phyloP scores from a whole-genome alignment of 2,888 invertebrate species.

The Villa cingulata region DNA sequence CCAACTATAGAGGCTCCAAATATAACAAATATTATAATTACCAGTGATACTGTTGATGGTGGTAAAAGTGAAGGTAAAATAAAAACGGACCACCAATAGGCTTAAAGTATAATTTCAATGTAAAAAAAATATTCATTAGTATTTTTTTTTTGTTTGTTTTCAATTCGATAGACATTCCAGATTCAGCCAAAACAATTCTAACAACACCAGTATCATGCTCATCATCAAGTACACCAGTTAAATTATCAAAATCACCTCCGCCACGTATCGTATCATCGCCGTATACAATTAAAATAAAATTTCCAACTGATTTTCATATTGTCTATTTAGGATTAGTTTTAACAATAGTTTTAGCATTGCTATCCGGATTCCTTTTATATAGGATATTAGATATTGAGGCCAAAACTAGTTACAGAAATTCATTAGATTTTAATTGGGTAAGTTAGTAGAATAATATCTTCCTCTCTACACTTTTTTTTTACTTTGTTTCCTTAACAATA shows the following conservation, averaged over 20 bases:
- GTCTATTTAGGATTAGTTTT: constrained; percentile 31
- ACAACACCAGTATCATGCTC: constrained; percentile 1
- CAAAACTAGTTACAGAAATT: constrained; percentile 30
- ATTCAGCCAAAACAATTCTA: constrained; percentile 2
- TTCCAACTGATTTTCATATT: constrained; percentile 30
- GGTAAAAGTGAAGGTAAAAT: constrained; percentile 2
- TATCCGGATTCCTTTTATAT: constrained; percentile 33
- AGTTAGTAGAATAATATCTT: constrained; percentile 8
- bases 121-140: background rate
- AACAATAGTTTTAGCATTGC: constrained; percentile 28
- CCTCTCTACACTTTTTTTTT: background rate
- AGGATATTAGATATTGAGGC: constrained; percentile 34
- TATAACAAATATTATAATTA: background rate
- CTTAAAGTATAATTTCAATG: background rate
- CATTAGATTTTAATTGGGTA: constrained; percentile 34
- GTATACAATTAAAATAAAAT: constrained; percentile 20
- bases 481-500: background rate
- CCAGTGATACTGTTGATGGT: constrained; percentile 8
- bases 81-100: background rate
- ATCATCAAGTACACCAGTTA: constrained; percentile 10
- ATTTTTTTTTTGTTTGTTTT: background rate
- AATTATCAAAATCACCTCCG: constrained; percentile 8
- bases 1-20: background rate
- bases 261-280: constrained; percentile 7
- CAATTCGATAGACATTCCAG: constrained; percentile 10